Conservation (phyloP, 1,140 invertebrate genomes). For the Polyergus mexicanus region DNA sequence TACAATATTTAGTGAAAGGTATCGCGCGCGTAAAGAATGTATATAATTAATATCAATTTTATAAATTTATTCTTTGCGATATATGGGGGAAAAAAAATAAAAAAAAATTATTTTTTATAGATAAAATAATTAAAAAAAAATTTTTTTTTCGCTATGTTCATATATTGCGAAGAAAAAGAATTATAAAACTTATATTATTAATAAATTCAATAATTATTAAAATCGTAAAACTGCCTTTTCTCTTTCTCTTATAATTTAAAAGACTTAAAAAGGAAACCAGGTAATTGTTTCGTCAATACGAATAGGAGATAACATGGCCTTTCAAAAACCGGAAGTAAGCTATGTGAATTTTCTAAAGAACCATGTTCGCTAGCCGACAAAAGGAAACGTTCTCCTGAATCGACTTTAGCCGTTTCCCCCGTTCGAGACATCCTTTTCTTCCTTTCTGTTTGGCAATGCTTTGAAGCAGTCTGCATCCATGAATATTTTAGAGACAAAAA, state of each 20-base stretch:
- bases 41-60: neutral
- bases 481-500: slow-evolving; percentile 71
- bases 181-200: neutral
- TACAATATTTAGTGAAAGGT: neutral
- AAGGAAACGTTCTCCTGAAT: slow-evolving; percentile 44
- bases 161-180: neutral
- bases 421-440: slow-evolving; percentile 25
- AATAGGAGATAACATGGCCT: neutral
- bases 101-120: neutral
- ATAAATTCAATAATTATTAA: neutral
- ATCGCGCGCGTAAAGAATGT: neutral
- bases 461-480: slow-evolving; percentile 62
- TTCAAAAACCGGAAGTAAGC: slow-evolving; percentile 31
- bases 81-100: neutral
- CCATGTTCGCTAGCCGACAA: slow-evolving; percentile 22
- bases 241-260: no score
- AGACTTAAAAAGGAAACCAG: neutral
- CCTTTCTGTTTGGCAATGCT: slow-evolving; percentile 44
- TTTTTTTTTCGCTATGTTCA: neutral
- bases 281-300: slow-evolving; percentile 4
- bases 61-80: neutral
- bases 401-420: slow-evolving; percentile 26
- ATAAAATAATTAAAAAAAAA: neutral
- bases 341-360: slow-evolving; percentile 21
- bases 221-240: no score